These are phyloP conservation scores for Allophyes oxyacanthae DNA, from an alignment of 2,888 invertebrate species.

Conservation along the genomic window DNA sequence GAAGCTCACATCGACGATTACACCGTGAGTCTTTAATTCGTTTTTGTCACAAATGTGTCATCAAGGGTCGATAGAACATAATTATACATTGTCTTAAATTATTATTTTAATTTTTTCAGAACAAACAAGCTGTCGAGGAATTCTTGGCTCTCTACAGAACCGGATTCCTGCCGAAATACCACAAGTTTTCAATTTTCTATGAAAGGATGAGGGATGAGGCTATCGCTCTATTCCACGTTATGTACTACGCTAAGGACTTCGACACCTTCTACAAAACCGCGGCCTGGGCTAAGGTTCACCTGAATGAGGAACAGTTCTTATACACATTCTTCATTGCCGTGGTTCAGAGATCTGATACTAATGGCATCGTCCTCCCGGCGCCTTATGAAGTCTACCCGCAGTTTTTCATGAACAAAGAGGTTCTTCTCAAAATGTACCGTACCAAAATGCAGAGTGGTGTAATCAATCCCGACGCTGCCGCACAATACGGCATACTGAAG, in stretches of 20 bases:
- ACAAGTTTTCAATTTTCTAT: constrained; percentile 86
- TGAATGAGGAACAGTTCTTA: constrained; percentile 91
- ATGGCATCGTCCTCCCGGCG: constrained; percentile 90
- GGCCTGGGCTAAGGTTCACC: constrained; percentile 86
- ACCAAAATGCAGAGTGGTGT: constrained; percentile 79
- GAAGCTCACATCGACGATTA: constrained; percentile 78
- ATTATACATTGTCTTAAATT: no score
- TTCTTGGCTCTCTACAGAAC: constrained; percentile 78
- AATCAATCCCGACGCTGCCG: constrained; percentile 67
- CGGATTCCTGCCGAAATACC: constrained; percentile 83
- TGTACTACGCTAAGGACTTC: constrained; percentile 90
- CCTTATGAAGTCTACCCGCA: constrained; percentile 92
- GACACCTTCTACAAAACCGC: constrained; percentile 90
- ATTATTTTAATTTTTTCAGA: constrained; percentile 64
- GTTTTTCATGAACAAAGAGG: constrained; percentile 90
- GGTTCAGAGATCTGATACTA: constrained; percentile 89
- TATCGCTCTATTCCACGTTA: constrained; percentile 86
- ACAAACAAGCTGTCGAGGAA: constrained; percentile 79
- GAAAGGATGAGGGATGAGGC: constrained; percentile 84
- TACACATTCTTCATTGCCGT: constrained; percentile 90
- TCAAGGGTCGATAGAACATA: no score
- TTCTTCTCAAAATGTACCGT: constrained; percentile 81
- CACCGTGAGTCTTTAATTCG: constrained; percentile 66
- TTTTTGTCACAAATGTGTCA: background rate
- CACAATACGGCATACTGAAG: constrained; percentile 76